phyloP scores from a whole-genome alignment of 1,140 invertebrate species.

The Ceratina calcarata region DNA sequence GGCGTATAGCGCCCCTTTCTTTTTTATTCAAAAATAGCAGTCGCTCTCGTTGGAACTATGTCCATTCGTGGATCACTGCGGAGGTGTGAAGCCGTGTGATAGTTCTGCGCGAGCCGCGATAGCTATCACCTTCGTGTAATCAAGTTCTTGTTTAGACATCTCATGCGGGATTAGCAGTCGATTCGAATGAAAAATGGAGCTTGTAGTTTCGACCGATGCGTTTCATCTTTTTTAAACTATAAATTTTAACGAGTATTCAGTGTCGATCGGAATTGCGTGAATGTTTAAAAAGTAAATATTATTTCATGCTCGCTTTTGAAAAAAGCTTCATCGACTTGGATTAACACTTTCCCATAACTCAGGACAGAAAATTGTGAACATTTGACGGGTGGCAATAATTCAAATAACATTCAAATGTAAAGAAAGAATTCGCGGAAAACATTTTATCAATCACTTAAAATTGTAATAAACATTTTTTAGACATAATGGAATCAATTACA shows the following conservation, averaged over 20 bases:
- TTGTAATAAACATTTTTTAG: not conserved
- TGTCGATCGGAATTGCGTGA: not conserved
- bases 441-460: not conserved
- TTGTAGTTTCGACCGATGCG: not conserved
- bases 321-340: not conserved
- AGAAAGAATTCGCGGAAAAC: too few relatives aligned
- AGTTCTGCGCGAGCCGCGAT: constrained; percentile 8
- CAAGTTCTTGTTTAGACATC: not conserved
- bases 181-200: not conserved
- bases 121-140: constrained; percentile 8
- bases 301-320: not conserved
- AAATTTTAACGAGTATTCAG: not conserved
- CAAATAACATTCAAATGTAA: too few relatives aligned
- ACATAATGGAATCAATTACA: not conserved
- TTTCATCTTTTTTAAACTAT: not conserved
- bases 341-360: too few relatives aligned
- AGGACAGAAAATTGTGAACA: too few relatives aligned
- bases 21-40: constrained; percentile 30
- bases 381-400: too few relatives aligned
- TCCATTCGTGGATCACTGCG: constrained; percentile 20
- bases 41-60: not conserved
- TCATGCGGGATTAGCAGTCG: not conserved
- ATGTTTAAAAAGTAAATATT: not conserved
- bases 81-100: not conserved
- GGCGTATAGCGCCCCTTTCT: constrained; percentile 4